Base-by-base conservation (phyloP, 2,797 vertebrate species). In the Arctocebus calabarensis region DNA sequence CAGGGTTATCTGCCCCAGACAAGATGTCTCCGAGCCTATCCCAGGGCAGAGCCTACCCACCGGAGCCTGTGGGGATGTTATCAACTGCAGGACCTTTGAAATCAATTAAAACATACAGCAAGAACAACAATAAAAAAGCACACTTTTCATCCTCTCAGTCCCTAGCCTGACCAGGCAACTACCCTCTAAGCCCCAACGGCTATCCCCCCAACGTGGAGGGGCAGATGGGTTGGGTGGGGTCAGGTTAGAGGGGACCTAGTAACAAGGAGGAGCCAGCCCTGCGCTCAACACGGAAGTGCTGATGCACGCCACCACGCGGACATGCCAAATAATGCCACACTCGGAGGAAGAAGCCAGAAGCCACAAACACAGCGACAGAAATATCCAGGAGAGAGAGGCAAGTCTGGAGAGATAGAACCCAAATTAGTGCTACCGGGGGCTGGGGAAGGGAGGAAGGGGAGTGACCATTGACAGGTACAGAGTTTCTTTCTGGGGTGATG, bases 261-360 rank as follows among this genome's bases (percentile, higher is more conserved):
- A 62, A 17, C n/a, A 1, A 45, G 68, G 25, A 34, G 77, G 37
- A 27, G 37, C 77, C 37, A 10, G 61, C 37, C 34, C 57, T 5
- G 20, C 0, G 2, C 17, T 32, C 25, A n/a, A 55, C 61, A 17
- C 5, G 0, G 7, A n/a, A 22, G 62, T 40, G 9, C 66, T 2
- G 57, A 55, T 3, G 3, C 52, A 7, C 0, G 6, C 37, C 7
- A 2, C 78, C 20, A 3, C 1, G 1, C 1, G 7, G 62, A 66
- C 3, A 19, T 7, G 0, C 16, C 27, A 0, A 16, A 16, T 52
- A 43, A 2, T 20, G 7, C 9, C 16, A 7, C 13, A 66, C 66
- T 25, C 66, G 20, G 59, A 12, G 57, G 12, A 22, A 9, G 55
- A 19, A 27, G 27, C 37, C 82, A 13, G 9, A 27, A 11, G 2